These are phyloP conservation scores for Pseudonaja textilis DNA, from an alignment of 2,113 vertebrate genomes.

Conservation along the genomic window DNA sequence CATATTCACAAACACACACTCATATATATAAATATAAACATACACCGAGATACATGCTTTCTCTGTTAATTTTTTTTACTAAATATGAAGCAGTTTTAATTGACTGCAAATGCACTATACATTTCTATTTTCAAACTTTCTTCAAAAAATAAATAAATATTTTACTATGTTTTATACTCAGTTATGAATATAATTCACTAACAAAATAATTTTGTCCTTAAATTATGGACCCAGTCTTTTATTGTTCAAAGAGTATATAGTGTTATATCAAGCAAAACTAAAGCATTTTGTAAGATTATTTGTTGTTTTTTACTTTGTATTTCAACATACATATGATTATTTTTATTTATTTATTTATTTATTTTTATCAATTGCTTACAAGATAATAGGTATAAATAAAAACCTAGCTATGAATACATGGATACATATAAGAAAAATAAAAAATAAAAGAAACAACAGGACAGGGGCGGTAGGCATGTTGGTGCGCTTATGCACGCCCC, in stretches of 20 bases:
- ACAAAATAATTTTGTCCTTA: slow-evolving; percentile 16
- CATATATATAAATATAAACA: background rate
- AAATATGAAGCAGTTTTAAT: slow-evolving; percentile 67
- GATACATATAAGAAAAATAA: too few species aligned
- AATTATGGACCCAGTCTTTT: background rate
- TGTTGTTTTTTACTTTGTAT: background rate
- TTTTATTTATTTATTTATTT: too few species aligned
- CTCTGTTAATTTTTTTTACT: slow-evolving; percentile 60
- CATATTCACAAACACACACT: background rate
- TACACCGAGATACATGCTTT: slow-evolving; percentile 11
- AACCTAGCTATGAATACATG: too few species aligned
- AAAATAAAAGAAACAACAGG: too few species aligned
- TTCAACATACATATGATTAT: background rate
- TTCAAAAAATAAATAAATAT: slow-evolving; percentile 52
- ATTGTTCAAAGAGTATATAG: background rate
- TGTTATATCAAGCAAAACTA: background rate
- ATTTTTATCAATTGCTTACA: too few species aligned
- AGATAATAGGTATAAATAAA: too few species aligned
- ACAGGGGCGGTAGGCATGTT: too few species aligned
- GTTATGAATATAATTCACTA: slow-evolving; percentile 22
- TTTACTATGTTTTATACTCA: background rate
- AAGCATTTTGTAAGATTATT: background rate
- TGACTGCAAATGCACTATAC: slow-evolving; percentile 63
- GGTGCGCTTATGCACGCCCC: too few species aligned
- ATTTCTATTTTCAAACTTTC: slow-evolving; percentile 39